Conservation (phyloP, 2,113 vertebrate genomes). For the Cyanistes caeruleus region DNA sequence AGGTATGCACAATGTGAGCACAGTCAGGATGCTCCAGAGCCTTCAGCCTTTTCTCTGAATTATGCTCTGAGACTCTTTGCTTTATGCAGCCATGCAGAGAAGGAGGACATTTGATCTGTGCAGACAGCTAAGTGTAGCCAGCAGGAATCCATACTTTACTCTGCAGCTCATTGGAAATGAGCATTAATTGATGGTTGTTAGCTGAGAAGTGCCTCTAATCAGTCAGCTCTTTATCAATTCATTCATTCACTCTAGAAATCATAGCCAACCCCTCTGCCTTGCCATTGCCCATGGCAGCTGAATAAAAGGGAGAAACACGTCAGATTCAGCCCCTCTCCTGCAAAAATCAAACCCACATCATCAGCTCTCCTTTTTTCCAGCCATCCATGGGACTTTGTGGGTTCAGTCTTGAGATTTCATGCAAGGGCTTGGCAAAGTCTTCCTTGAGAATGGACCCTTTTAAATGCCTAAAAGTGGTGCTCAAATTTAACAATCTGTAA, state of each 20-base stretch:
- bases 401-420: not conserved
- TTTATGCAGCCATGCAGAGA: not conserved
- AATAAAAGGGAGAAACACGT: not conserved
- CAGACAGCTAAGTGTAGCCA: not conserved
- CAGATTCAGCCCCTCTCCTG: not conserved
- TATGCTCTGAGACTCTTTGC: not conserved
- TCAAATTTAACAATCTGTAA: not conserved
- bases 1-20: not conserved
- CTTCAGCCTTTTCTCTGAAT: not conserved
- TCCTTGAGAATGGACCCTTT: not conserved
- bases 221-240: not conserved
- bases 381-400: not conserved
- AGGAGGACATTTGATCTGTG: not conserved
- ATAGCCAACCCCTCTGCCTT: not conserved
- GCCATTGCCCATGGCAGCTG: not conserved
- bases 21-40: not conserved
- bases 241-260: not conserved
- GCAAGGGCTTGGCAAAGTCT: not conserved
- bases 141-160: not conserved
- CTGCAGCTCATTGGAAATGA: not conserved
- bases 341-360: not conserved
- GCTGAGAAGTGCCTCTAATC: conserved; percentile 31
- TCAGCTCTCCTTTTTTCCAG: not conserved
- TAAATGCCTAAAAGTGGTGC: not conserved
- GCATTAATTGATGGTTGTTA: conserved; percentile 27